Evolutionary conservation across 2,888 invertebrate species (phyloP).

Genomic region (Alviniconcha strummeri): DNA sequence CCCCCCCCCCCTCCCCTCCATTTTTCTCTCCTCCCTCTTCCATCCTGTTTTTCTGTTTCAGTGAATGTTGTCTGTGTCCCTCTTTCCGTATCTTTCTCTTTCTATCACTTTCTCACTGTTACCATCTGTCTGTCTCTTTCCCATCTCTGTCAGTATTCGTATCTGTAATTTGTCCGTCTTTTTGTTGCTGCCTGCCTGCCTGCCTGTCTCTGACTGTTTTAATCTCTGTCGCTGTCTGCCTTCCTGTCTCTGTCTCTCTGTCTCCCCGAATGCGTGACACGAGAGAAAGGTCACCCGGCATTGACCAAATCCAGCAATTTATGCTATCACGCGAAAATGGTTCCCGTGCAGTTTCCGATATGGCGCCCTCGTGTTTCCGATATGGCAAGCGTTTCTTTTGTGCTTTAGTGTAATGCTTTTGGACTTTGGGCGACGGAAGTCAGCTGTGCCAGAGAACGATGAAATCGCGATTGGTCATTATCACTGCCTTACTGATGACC

Average conservation of each 20-base stretch:
- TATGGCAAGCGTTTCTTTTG: too few relatives aligned
- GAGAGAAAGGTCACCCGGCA: too few relatives aligned
- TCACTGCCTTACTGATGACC: too few relatives aligned
- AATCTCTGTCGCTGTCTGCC: not conserved
- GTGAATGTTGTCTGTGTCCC: not conserved
- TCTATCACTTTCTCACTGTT: not conserved
- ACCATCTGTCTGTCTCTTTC: not conserved
- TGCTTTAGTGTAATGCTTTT: too few relatives aligned
- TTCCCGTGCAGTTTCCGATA: too few relatives aligned
- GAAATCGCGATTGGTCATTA: too few relatives aligned
- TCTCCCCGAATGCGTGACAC: not conserved
- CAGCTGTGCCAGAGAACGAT: too few relatives aligned
- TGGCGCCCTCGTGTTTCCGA: too few relatives aligned
- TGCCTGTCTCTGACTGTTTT: slow-evolving; percentile 10
- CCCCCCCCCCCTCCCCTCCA: not conserved
- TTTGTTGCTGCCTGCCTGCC: slow-evolving; percentile 2
- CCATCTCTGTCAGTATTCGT: not conserved
- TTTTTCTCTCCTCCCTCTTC: not conserved
- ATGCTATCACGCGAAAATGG: too few relatives aligned
- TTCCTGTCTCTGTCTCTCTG: slow-evolving; percentile 4
- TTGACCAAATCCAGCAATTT: too few relatives aligned
- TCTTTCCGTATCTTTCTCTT: not conserved
- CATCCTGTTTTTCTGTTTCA: not conserved
- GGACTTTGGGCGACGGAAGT: too few relatives aligned
- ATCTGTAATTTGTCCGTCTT: not conserved